These are phyloP conservation scores for Drosophila parthenogenetica DNA, from an alignment of 2,888 invertebrate species.

Conservation along the genomic window DNA sequence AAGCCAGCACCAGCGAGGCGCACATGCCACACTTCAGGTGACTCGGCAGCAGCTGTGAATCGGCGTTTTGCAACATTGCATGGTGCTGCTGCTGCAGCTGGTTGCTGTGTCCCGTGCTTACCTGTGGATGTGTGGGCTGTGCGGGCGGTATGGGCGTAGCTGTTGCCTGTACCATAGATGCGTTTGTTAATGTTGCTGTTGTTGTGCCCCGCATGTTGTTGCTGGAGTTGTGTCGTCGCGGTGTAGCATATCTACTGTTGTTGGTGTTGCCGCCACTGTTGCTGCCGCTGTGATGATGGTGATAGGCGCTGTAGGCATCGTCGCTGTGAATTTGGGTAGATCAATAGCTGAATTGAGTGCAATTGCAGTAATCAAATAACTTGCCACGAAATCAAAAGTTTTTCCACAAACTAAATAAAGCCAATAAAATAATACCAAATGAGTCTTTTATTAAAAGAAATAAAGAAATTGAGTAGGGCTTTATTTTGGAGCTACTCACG, in stretches of 20 bases:
- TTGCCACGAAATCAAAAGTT: conserved; percentile 11
- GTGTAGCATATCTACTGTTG: conserved; percentile 41
- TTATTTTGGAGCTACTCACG: conserved; percentile 38
- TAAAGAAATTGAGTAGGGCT: background rate
- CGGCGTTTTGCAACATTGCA: conserved; percentile 68
- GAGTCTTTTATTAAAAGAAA: background rate
- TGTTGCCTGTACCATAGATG: conserved; percentile 24
- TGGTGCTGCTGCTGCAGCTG: conserved; percentile 73
- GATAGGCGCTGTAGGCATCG: conserved; percentile 68
- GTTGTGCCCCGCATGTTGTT: conserved; percentile 45
- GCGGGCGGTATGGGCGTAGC: conserved; percentile 45
- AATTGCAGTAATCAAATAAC: conserved; percentile 5
- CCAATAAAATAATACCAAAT: conserved; percentile 11
- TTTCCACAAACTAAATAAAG: conserved; percentile 11
- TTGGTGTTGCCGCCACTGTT: conserved; percentile 51
- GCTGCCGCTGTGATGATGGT: conserved; percentile 63
- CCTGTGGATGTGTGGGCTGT: conserved; percentile 50
- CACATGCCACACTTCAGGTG: conserved; percentile 90
- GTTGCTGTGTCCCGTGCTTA: conserved; percentile 49
- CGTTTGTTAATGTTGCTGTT: conserved; percentile 31
- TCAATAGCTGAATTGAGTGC: conserved; percentile 4
- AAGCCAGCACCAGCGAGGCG: conserved; percentile 89
- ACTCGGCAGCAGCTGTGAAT: conserved; percentile 83
- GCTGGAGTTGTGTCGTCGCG: conserved; percentile 39
- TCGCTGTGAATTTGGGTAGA: conserved; percentile 38